Base-by-base conservation (phyloP, 2,888 invertebrate species). In the Beris chalybata region DNA sequence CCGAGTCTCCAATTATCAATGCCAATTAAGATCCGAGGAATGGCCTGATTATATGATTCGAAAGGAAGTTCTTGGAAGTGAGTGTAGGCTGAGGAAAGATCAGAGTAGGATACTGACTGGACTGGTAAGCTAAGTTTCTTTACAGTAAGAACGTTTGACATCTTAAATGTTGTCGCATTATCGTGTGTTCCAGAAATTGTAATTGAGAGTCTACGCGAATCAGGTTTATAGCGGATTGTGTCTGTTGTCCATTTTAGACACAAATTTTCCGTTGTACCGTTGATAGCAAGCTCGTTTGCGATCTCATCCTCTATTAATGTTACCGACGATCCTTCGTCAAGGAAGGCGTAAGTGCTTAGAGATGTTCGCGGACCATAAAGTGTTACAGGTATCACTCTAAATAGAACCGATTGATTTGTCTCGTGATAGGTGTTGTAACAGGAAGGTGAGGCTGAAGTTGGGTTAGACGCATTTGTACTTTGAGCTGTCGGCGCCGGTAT, bases 191-290 rank as follows among this genome's bases (percentile, higher is more conserved):
- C 22, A 48, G 48, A 64, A 15, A 48, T 54, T 43, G 38, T 64
- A 48, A 52, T 44, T 22, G 53, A 64, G 47, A 64, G 52, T 5
- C 63, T 52, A 15, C 48, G 6, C 22, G 48, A 48, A 22, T 48
- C 48, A 48, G 13, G 15, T 65, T 69, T 61, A 7, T 65, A 67
- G 30, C 58, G 38, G 6, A 43, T 32, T 30, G 55, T 68, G 9
- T 69, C 56, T 13, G 63, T 61, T 53, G 66, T 69, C 70, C 71
- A 72, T 53, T 70, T 67, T 6, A 70, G 55, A 6, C 67, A 70
- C 44, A 72, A 63, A 2, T 30, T 11, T 31, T 66, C 55, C 15
- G 57, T 56, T n/a, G 67, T 67, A 3, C 71, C 70, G 32, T 64
- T 66, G 2, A 72, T 32, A 43, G 68, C 68, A 31, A 69, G 22